A percentile compares a stretch with the other conserved stretches of the same genome.
These are phyloP conservation scores for Solea senegalensis DNA, from an alignment of 2,113 vertebrate species.

Conservation along the genomic window DNA sequence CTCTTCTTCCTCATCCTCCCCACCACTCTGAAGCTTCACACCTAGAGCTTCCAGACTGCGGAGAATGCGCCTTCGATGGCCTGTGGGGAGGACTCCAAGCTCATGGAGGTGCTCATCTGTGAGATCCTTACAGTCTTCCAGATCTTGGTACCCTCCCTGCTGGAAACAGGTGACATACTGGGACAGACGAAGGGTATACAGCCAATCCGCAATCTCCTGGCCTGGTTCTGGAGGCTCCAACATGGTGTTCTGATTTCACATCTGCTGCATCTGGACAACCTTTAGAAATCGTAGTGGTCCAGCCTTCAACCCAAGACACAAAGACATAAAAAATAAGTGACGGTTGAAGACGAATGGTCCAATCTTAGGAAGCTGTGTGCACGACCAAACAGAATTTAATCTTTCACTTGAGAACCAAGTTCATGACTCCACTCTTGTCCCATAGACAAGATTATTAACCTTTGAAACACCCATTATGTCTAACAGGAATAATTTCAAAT, in stretches of 20 bases:
- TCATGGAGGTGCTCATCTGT: constrained; percentile 83
- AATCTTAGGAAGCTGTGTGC: background rate
- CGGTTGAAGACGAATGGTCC: background rate
- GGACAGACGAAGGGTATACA: constrained; percentile 86
- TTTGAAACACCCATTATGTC: background rate
- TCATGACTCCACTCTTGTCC: background rate
- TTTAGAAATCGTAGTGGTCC: background rate
- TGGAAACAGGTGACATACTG: constrained; percentile 85
- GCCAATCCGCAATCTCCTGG: constrained; percentile 83
- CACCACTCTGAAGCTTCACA: constrained; percentile 11
- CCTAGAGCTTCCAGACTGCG: constrained; percentile 82
- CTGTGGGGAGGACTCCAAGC: constrained; percentile 88
- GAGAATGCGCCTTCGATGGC: constrained; percentile 91
- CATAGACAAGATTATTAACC: constrained; percentile 2
- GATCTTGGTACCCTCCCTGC: constrained; percentile 78
- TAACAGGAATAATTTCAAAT: background rate
- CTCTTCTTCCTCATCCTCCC: constrained; percentile 24
- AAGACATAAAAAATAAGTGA: background rate
- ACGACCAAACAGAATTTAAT: background rate
- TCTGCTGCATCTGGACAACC: constrained; percentile 36
- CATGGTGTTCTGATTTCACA: constrained; percentile 75
- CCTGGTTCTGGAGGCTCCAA: constrained; percentile 68
- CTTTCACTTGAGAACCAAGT: background rate
- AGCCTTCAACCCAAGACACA: constrained; percentile 26
- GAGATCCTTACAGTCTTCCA: constrained; percentile 83